A percentile compares a stretch with the other conserved stretches of the same genome.
These are phyloP conservation scores for Cherax quadricarinatus DNA, from an alignment of 1,140 invertebrate species.

Conservation along the genomic window DNA sequence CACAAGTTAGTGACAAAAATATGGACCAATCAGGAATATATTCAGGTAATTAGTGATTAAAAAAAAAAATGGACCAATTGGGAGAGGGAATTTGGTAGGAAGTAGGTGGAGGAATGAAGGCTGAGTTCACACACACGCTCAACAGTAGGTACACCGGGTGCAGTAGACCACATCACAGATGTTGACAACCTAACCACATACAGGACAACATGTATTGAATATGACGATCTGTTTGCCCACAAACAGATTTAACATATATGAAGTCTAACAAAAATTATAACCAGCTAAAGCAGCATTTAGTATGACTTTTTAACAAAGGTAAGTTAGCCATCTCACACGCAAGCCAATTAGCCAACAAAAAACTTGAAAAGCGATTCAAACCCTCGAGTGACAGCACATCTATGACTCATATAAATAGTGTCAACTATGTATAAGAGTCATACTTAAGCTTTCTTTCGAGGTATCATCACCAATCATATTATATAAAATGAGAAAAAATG, in stretches of 20 bases:
- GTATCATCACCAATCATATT: slow-evolving; percentile 29
- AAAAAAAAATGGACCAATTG: slow-evolving; percentile 33
- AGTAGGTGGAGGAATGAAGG: slow-evolving; percentile 36
- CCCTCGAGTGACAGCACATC: slow-evolving; percentile 12
- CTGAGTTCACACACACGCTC: slow-evolving; percentile 52
- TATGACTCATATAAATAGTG: not conserved
- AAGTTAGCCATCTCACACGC: slow-evolving; percentile 59
- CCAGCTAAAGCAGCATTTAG: slow-evolving; percentile 45
- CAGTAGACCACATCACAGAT: slow-evolving; percentile 27
- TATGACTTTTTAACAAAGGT: slow-evolving; percentile 44
- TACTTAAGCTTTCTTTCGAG: slow-evolving; percentile 8
- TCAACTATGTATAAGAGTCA: not conserved
- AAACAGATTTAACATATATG: slow-evolving; percentile 36
- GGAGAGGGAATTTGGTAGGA: slow-evolving; percentile 19
- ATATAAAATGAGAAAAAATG: slow-evolving; percentile 33
- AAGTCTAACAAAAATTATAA: slow-evolving; percentile 27
- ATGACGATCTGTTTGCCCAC: slow-evolving; percentile 49
- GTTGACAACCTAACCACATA: slow-evolving; percentile 25
- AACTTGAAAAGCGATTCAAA: slow-evolving; percentile 35
- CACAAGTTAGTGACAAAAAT: slow-evolving; percentile 27
- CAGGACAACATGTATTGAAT: slow-evolving; percentile 24
- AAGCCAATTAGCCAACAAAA: slow-evolving; percentile 58
- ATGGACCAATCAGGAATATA: slow-evolving; percentile 48
- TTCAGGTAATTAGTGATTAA: slow-evolving; percentile 25
- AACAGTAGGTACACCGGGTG: slow-evolving; percentile 17